Percentiles rank a stretch among this genome's conserved stretches.
Conservation (phyloP, 2,113 vertebrate species). For the Notarius lentiginosus region DNA sequence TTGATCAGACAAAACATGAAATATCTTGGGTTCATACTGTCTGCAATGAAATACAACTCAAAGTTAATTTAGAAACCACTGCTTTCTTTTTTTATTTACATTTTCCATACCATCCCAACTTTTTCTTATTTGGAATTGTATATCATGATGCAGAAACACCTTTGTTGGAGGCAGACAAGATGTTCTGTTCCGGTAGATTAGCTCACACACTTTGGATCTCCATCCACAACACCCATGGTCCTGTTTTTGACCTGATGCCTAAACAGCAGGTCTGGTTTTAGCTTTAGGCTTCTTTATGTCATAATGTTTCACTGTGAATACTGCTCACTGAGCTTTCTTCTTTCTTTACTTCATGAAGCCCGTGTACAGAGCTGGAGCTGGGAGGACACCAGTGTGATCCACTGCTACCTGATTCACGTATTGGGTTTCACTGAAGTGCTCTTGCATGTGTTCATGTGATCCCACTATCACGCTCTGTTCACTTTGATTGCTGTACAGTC, state of each 20-base stretch:
- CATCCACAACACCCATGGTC: neutral
- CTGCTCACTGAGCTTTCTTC: neutral
- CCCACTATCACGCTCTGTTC: neutral
- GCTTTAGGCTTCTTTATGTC: conserved; percentile 52
- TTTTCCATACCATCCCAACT: too few relatives aligned
- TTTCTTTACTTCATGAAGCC: neutral
- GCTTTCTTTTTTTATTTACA: too few relatives aligned
- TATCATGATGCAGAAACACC: neutral
- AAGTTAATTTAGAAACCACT: too few relatives aligned
- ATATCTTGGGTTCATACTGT: too few relatives aligned
- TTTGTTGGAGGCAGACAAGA: neutral
- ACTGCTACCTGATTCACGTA: neutral
- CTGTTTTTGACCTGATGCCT: conserved; percentile 34
- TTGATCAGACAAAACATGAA: too few relatives aligned
- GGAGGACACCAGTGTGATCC: neutral
- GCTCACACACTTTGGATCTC: conserved; percentile 4
- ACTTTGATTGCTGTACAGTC: conserved; percentile 15
- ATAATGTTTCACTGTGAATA: neutral
- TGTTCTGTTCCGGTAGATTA: conserved; percentile 14
- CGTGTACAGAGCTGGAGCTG: neutral
- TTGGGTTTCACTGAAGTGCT: conserved; percentile 14
- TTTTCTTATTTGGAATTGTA: too few relatives aligned
- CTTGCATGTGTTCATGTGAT: conserved; percentile 29
- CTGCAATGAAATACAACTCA: too few relatives aligned
- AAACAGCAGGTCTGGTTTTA: conserved; percentile 45